A percentile compares a stretch with the other conserved stretches of the same genome.
Conservation (phyloP, 2,113 vertebrate genomes). For the Piaya cayana region DNA sequence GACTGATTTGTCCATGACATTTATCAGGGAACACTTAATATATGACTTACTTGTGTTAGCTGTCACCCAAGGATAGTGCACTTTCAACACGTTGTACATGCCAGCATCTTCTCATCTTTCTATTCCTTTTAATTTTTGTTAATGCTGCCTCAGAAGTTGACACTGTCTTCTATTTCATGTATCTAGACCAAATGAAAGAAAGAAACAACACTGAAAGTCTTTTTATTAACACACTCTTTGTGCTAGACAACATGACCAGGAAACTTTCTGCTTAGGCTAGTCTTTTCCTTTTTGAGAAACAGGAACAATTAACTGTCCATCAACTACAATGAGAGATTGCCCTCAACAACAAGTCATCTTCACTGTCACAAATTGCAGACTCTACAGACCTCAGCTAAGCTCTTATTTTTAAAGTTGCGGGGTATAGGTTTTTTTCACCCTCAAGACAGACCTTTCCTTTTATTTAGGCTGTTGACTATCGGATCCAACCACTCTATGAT, state of each 20-base stretch:
- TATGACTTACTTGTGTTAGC: background rate
- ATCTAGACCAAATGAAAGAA: background rate
- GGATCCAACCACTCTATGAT: background rate
- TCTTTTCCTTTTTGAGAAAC: background rate
- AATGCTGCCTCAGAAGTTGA: background rate
- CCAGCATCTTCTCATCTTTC: background rate
- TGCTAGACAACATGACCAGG: rapidly evolving
- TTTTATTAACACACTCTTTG: background rate
- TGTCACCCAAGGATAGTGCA: background rate
- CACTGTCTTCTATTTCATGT: background rate
- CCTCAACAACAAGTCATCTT: background rate
- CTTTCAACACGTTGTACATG: background rate
- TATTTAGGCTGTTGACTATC: background rate
- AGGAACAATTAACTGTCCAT: background rate
- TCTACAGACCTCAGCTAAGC: background rate
- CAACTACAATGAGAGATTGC: background rate
- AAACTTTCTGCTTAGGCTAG: background rate
- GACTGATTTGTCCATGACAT: background rate
- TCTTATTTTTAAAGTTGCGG: background rate
- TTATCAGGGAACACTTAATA: background rate
- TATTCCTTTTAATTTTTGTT: background rate
- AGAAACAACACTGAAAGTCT: background rate
- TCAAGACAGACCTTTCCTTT: background rate
- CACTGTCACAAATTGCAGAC: background rate
- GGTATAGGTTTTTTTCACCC: no score